phyloP scores from a whole-genome alignment of 2,888 invertebrate genomes.

The Chirona hameri region DNA sequence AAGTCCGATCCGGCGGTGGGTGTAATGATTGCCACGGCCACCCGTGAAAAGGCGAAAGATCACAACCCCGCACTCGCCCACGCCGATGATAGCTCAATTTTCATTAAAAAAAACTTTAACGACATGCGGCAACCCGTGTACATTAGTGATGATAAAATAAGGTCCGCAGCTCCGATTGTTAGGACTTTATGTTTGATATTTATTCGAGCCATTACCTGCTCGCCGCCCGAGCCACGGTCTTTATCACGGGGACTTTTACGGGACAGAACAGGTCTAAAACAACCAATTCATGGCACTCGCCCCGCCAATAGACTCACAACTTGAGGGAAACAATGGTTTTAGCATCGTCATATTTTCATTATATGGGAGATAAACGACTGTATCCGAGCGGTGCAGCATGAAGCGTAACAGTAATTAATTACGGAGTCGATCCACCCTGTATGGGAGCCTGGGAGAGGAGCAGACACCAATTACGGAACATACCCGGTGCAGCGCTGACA shows the following conservation, averaged over 20 bases:
- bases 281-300: not conserved
- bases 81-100: conserved; percentile 22
- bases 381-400: not conserved
- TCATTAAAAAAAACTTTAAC: conserved; percentile 23
- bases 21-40: conserved; percentile 10
- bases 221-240: not conserved
- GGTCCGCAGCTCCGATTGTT: conserved; percentile 1
- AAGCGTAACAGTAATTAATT: not conserved
- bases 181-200: conserved; percentile 1
- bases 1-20: not conserved
- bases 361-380: not conserved
- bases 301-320: not conserved
- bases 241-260: not conserved
- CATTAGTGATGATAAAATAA: conserved; percentile 7
- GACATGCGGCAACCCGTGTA: not conserved
- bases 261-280: conserved; percentile 8
- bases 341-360: conserved; percentile 2
- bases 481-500: not conserved
- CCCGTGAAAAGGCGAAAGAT: conserved; percentile 8
- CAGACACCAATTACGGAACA: not conserved
- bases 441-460: not conserved
- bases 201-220: not conserved
- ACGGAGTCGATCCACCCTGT: not conserved
- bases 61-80: not conserved
- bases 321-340: not conserved